Evolutionary conservation across 1,140 invertebrate genomes (phyloP).

Genomic region (Sinella curviseta): DNA sequence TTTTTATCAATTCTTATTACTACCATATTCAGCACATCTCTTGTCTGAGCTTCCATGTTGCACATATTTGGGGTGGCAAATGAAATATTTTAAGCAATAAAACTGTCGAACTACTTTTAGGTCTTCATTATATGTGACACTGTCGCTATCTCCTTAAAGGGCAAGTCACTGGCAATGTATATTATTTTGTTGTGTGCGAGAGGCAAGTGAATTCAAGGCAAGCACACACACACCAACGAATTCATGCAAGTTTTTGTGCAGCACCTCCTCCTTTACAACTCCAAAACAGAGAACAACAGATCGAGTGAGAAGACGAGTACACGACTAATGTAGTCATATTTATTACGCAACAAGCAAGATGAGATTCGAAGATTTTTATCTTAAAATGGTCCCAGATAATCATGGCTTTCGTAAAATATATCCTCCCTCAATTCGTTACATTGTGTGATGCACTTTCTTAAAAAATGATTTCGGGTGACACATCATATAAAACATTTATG

Average conservation of each 20-base stretch:
- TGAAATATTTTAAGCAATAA: not conserved
- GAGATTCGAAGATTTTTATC: not conserved
- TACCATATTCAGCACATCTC: not conserved
- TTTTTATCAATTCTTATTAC: constrained; percentile 1
- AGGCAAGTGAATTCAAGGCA: too few species aligned
- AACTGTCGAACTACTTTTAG: not conserved
- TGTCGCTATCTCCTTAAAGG: not conserved
- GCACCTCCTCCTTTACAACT: not conserved
- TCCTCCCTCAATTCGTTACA: not conserved
- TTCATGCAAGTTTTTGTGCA: not conserved
- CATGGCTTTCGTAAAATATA: not conserved
- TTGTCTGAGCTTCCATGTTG: not conserved
- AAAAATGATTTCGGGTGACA: too few species aligned
- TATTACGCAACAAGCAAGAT: not conserved
- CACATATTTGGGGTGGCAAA: not conserved
- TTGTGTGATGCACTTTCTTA: too few species aligned
- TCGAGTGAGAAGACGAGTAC: not conserved
- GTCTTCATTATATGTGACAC: not conserved
- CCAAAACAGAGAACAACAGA: not conserved
- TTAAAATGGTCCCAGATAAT: not conserved
- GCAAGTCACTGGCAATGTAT: not conserved
- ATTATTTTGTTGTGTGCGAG: too few species aligned
- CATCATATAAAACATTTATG: too few species aligned
- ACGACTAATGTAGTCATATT: not conserved
- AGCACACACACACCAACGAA: too few species aligned